phyloP scores from a whole-genome alignment of 2,113 vertebrate genomes.

The Micronycteris hirsuta region DNA sequence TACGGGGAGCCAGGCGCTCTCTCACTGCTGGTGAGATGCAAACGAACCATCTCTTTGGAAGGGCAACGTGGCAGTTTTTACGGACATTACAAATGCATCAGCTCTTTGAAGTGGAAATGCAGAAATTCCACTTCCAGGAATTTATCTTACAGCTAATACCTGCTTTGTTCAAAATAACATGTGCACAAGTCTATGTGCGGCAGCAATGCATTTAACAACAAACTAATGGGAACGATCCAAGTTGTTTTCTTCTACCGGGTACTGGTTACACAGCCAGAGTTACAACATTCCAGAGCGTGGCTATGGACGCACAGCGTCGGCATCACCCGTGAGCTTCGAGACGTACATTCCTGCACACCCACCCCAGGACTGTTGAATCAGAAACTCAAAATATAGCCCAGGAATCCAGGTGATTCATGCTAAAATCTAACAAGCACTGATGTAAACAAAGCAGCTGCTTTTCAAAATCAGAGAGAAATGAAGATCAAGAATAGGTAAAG shows the following conservation, averaged over 20 bases:
- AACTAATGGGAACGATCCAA: not conserved
- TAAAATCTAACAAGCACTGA: not conserved
- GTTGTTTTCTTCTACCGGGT: not conserved
- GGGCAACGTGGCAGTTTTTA: not conserved
- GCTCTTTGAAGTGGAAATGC: not conserved
- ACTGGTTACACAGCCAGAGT: not conserved
- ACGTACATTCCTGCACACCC: accelerated
- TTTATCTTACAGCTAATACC: not conserved
- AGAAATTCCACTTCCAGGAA: not conserved
- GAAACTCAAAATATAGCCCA: not conserved
- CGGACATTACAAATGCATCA: not conserved
- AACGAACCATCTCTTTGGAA: not conserved
- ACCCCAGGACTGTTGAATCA: not conserved
- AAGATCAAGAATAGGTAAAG: not conserved
- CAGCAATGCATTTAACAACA: not conserved
- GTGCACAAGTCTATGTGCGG: not conserved
- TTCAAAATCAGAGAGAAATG: not conserved
- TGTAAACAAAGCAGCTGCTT: not conserved
- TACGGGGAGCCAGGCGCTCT: not conserved
- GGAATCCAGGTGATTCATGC: not conserved
- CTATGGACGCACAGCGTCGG: not conserved
- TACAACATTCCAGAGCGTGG: not conserved
- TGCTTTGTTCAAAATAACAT: not conserved
- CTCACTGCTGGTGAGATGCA: not conserved
- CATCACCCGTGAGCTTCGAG: not conserved